Conservation (phyloP, 1,140 invertebrate species). For the Adelges cooleyi region DNA sequence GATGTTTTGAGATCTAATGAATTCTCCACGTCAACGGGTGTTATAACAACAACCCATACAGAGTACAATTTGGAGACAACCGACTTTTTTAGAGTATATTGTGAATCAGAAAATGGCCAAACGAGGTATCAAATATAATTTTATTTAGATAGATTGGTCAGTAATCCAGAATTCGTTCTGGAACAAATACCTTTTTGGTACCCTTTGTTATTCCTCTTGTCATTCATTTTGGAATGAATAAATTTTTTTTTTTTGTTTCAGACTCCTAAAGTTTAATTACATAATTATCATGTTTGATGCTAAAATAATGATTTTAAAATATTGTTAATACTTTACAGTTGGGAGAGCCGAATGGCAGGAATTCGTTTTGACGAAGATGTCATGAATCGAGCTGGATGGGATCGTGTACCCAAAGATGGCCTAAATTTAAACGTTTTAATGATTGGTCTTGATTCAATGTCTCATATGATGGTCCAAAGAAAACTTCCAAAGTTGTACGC, state of each 20-base stretch:
- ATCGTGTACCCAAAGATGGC: slow-evolving; percentile 41
- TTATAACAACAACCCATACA: slow-evolving; percentile 43
- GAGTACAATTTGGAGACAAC: slow-evolving; percentile 48
- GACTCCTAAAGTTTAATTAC: too few relatives aligned
- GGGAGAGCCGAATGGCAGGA: slow-evolving; percentile 48
- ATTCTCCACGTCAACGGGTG: slow-evolving; percentile 41
- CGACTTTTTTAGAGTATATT: slow-evolving; percentile 54
- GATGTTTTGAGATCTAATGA: slow-evolving; percentile 53
- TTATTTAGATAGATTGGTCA: background rate
- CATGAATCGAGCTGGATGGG: slow-evolving; percentile 41
- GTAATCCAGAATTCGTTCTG: too few relatives aligned
- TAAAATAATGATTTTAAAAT: too few relatives aligned
- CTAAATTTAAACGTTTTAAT: slow-evolving; percentile 67
- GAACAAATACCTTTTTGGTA: too few relatives aligned
- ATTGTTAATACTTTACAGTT: slow-evolving; percentile 42
- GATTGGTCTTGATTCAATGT: slow-evolving; percentile 84
- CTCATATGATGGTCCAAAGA: slow-evolving; percentile 72
- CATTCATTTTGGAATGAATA: too few relatives aligned
- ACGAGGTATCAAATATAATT: slow-evolving; percentile 30
- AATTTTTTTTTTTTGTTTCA: too few relatives aligned
- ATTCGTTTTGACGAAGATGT: slow-evolving; percentile 42
- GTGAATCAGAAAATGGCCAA: slow-evolving; percentile 42
- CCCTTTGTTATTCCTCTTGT: too few relatives aligned
- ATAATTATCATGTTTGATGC: too few relatives aligned
- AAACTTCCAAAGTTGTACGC: slow-evolving; percentile 70